Percentiles rank a stretch among this genome's conserved stretches.
phyloP scores from a whole-genome alignment of 2,113 vertebrate genomes.

The Triplophysa rosa region DNA sequence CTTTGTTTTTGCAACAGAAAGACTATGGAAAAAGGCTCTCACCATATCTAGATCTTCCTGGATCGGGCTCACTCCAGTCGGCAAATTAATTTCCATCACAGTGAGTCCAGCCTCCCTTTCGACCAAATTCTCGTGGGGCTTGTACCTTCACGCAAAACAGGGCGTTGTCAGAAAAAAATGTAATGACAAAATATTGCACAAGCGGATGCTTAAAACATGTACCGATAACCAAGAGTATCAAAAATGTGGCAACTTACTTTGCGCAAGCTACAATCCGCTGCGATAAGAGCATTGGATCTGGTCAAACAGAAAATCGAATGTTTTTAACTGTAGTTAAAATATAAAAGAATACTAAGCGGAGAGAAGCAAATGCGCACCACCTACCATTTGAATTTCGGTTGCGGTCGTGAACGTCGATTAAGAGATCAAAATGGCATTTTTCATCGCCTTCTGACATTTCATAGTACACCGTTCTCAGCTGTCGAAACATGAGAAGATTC shows the following conservation, averaged over 20 bases:
- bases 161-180: neutral
- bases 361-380: neutral
- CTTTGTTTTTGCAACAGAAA: neutral
- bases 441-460: constrained; percentile 70
- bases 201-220: neutral
- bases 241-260: constrained; percentile 75
- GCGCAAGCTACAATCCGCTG: constrained; percentile 82
- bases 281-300: constrained; percentile 56
- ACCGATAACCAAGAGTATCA: neutral
- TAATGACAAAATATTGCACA: neutral
- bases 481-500: constrained; percentile 35
- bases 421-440: constrained; percentile 81
- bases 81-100: constrained; percentile 88
- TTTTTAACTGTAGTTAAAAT: neutral
- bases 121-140: constrained; percentile 65
- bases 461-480: constrained; percentile 87
- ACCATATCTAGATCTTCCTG: constrained; percentile 82
- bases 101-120: constrained; percentile 75
- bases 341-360: neutral
- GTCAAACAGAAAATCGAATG: constrained; percentile 19
- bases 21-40: constrained; percentile 19
- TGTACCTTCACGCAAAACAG: constrained; percentile 76
- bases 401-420: constrained; percentile 52
- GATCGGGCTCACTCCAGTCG: constrained; percentile 79
- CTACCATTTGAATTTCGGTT: constrained; percentile 26